Evolutionary conservation across 2,888 invertebrate genomes (phyloP), one percentile per base, ranked within the genome.

Genomic region (Margaritifera margaritifera): DNA sequence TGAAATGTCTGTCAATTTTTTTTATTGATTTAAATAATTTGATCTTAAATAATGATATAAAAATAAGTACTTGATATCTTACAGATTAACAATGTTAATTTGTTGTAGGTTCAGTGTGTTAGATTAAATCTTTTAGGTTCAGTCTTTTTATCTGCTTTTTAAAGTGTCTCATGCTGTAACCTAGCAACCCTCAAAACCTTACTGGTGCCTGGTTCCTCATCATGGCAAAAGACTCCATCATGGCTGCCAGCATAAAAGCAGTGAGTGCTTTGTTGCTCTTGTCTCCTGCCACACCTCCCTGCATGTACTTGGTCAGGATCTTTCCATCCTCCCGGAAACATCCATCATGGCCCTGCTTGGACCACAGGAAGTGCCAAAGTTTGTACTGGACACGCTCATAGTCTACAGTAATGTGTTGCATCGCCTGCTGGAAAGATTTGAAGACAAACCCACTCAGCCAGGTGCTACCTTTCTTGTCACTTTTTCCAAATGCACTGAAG

Each of bases 361-460:
- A 60, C 24, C 71, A 66, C 25, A 88, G 76, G 77, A 84, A 88
- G 19, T 72, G 62, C 55, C 84, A 76, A 54, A 83, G 84, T 58
- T 78, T 69, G 4, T 71, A 66, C 67, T 72, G 74, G n/a, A 86
- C 73, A 56, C 85, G 84, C 88, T 90, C 25, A 92, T 89, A 70
- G 94, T 93, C 94, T 93, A 95, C 20, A 72, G 77, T 83, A 24
- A 89, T 87, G 74, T 80, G 87, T 1, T 80, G 79, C 62, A 68
- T 62, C 6, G 92, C 93, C 90, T 93, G 92, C 19, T 93, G 91
- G 72, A 95, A 90, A 22, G 94, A 94, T 81, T 93, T 92, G 0
- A 95, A 91, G 8, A 94, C 93, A 86, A 95, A 95, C 0, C 95
- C 94, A 0, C 95, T 95, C 25, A 95, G 91, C 89, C 89, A 89